A percentile compares a stretch with the other conserved stretches of the same genome.
Conservation (phyloP, 2,888 invertebrate species). For the Cantharis flavilabris region DNA sequence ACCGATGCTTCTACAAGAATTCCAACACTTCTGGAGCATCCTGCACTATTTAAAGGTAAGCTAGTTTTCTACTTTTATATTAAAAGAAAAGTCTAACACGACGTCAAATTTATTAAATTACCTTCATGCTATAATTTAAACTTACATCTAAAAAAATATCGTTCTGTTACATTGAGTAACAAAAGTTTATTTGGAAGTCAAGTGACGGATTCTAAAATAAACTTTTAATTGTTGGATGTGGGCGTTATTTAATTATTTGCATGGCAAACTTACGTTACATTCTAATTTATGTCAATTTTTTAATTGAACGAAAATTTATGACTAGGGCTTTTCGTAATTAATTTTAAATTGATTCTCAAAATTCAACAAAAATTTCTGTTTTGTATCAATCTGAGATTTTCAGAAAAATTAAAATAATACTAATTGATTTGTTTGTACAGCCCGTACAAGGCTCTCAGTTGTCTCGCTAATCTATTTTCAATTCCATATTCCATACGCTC, state of each 20-base stretch:
- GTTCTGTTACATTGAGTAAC: neutral
- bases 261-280: neutral
- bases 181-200: neutral
- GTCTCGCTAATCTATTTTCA: neutral
- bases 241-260: neutral
- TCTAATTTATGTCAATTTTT: neutral
- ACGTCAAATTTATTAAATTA: neutral
- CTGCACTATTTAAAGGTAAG: conserved; percentile 7
- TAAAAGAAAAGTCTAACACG: neutral
- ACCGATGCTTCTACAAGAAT: conserved; percentile 59
- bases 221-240: neutral
- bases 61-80: neutral
- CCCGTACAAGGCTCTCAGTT: neutral
- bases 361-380: neutral
- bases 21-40: conserved; percentile 34
- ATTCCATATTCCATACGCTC: neutral
- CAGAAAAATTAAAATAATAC: neutral
- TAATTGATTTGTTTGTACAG: neutral
- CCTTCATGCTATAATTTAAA: neutral
- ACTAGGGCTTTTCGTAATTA: neutral
- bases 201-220: neutral
- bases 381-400: neutral
- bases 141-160: neutral
- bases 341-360: neutral
- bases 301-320: neutral